Conservation (phyloP, 1,140 invertebrate genomes). For the Drosophila simulans region DNA sequence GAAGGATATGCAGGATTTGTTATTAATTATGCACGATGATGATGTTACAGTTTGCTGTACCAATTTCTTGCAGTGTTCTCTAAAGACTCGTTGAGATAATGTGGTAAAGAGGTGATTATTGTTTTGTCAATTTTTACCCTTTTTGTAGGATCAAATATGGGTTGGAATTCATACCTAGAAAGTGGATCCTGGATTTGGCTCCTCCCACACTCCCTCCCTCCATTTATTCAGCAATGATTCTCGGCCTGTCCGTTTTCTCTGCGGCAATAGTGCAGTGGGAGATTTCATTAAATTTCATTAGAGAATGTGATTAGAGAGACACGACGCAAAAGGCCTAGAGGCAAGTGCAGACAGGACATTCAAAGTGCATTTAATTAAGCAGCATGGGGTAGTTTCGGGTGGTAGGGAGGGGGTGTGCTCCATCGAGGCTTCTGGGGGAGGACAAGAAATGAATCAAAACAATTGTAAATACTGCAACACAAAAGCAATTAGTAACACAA, state of each 20-base stretch:
- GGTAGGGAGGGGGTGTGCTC: not conserved
- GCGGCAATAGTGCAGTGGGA: slow-evolving; percentile 39
- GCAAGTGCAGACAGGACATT: slow-evolving; percentile 63
- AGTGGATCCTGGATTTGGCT: too few species aligned
- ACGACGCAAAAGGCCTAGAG: slow-evolving; percentile 60
- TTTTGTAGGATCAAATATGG: too few species aligned
- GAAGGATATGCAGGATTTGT: too few species aligned
- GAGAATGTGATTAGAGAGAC: slow-evolving; percentile 58
- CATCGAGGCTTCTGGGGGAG: not conserved
- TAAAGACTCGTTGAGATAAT: too few species aligned
- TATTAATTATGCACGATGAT: too few species aligned
- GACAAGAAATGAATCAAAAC: slow-evolving; percentile 79
- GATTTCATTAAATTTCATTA: slow-evolving; percentile 68
- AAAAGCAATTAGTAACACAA: slow-evolving; percentile 82
- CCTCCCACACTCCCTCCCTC: too few species aligned
- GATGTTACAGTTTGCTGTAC: too few species aligned
- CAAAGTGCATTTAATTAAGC: slow-evolving; percentile 82
- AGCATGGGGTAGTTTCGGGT: slow-evolving; percentile 11
- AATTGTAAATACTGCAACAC: slow-evolving; percentile 82
- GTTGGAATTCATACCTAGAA: too few species aligned
- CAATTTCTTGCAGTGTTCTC: too few species aligned
- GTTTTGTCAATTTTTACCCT: too few species aligned
- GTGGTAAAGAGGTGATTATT: too few species aligned
- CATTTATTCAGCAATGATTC: too few species aligned
- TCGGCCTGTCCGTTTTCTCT: slow-evolving; percentile 1